phyloP scores from a whole-genome alignment of 64 coral and sea anemone species.

The Trachythela sp. region DNA sequence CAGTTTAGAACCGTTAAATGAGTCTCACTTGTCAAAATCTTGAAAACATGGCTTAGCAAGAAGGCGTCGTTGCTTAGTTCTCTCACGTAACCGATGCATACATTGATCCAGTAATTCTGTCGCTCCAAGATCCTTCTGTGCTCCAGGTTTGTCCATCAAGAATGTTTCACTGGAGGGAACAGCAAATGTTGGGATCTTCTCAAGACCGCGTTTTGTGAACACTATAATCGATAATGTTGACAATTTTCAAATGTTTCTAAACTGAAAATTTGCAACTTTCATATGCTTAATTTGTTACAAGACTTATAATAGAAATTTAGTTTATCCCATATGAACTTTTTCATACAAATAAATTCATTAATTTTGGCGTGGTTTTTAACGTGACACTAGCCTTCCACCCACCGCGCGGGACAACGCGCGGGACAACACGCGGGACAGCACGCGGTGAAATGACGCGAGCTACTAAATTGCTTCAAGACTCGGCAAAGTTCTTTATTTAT shows the following conservation, averaged over 20 bases:
- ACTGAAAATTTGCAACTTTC: background rate
- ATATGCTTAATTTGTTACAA: too few relatives aligned
- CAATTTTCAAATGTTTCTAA: background rate
- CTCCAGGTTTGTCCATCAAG: slow-evolving; percentile 76
- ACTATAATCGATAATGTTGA: slow-evolving; percentile 4
- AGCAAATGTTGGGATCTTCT: slow-evolving; percentile 66
- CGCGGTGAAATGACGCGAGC: too few relatives aligned
- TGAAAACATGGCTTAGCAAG: slow-evolving; percentile 85
- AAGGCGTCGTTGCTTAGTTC: slow-evolving; percentile 69
- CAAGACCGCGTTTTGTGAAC: slow-evolving; percentile 75
- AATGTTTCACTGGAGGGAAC: slow-evolving; percentile 79
- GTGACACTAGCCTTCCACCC: too few relatives aligned
- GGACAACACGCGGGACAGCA: too few relatives aligned
- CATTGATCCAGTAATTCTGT: slow-evolving; percentile 54
- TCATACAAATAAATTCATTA: too few relatives aligned
- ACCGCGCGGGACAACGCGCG: too few relatives aligned
- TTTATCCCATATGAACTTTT: too few relatives aligned
- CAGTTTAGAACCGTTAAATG: background rate
- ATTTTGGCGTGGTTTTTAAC: too few relatives aligned
- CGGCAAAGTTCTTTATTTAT: too few relatives aligned
- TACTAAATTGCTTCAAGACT: too few relatives aligned
- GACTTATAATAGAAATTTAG: too few relatives aligned
- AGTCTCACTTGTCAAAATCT: slow-evolving; percentile 93
- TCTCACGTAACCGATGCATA: slow-evolving; percentile 73
- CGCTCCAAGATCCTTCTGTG: slow-evolving; percentile 45